Percentiles rank a stretch among this genome's conserved stretches.
Conservation (phyloP, 1,140 invertebrate genomes). For the Zeugodacus cucurbitae region DNA sequence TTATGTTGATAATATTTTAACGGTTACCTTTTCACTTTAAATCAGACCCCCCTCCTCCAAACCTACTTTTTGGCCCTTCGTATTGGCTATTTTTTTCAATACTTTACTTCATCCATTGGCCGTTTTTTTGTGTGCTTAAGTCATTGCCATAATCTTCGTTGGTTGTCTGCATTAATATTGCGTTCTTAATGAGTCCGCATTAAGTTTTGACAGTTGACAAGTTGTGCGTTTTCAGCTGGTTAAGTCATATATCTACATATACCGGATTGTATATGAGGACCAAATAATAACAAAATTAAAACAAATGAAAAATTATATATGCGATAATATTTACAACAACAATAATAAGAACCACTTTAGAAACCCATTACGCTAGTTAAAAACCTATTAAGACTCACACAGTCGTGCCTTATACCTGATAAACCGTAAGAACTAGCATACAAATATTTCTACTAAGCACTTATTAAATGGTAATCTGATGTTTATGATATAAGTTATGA, state of each 20-base stretch:
- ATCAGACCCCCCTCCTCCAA: not conserved
- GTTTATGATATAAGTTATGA: too few relatives aligned
- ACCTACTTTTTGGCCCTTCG: too few relatives aligned
- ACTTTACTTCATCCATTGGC: not conserved
- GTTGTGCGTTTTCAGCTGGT: not conserved
- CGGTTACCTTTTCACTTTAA: constrained; percentile 38
- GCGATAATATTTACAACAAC: too few relatives aligned
- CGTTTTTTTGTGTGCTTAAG: not conserved
- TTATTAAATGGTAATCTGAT: too few relatives aligned
- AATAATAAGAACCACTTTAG: too few relatives aligned
- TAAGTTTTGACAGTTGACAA: constrained; percentile 40
- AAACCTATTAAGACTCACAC: too few relatives aligned
- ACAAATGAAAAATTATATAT: too few relatives aligned
- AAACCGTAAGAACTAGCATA: too few relatives aligned
- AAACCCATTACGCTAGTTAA: too few relatives aligned
- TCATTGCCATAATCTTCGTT: not conserved
- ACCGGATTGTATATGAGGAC: not conserved
- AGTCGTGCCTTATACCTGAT: too few relatives aligned
- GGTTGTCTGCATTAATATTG: constrained; percentile 1
- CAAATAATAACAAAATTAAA: not conserved
- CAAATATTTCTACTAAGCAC: too few relatives aligned
- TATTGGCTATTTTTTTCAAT: not conserved
- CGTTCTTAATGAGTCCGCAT: constrained; percentile 31
- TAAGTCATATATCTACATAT: not conserved
- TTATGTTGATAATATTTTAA: constrained; percentile 56